Evolutionary conservation across 2,797 vertebrate species (phyloP).

Genomic region (Amazonetta brasiliensis): DNA sequence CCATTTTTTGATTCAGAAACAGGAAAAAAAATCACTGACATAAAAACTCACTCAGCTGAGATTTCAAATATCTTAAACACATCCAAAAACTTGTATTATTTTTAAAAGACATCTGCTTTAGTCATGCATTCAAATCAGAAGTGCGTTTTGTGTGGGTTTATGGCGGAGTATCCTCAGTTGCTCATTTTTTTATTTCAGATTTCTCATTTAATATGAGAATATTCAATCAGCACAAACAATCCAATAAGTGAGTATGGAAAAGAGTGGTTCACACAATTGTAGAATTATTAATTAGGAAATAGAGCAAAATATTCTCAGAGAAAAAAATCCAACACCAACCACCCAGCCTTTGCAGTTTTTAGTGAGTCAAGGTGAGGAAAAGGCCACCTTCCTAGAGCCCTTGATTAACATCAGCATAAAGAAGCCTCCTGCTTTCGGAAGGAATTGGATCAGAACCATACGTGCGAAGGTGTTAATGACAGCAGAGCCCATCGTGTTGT

Average conservation of each 20-base stretch:
- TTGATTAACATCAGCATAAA: background rate
- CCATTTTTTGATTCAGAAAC: background rate
- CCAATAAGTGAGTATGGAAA: background rate
- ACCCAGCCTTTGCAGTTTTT: background rate
- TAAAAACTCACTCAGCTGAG: background rate
- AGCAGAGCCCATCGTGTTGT: background rate
- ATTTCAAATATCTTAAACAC: background rate
- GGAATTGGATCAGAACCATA: rapidly evolving
- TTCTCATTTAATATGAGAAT: background rate
- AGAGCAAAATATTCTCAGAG: background rate
- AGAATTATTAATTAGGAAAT: background rate
- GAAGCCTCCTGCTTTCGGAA: background rate
- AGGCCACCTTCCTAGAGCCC: background rate
- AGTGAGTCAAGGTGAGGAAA: background rate
- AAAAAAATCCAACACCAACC: background rate
- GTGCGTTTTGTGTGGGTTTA: background rate
- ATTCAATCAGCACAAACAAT: background rate
- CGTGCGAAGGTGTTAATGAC: background rate
- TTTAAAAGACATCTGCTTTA: background rate
- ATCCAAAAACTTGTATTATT: background rate
- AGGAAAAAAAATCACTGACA: background rate
- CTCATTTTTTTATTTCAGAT: background rate
- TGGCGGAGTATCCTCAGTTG: background rate
- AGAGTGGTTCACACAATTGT: background rate
- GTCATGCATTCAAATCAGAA: background rate